Conservation (phyloP, 2,888 invertebrate species). For the Apamea epomidion region DNA sequence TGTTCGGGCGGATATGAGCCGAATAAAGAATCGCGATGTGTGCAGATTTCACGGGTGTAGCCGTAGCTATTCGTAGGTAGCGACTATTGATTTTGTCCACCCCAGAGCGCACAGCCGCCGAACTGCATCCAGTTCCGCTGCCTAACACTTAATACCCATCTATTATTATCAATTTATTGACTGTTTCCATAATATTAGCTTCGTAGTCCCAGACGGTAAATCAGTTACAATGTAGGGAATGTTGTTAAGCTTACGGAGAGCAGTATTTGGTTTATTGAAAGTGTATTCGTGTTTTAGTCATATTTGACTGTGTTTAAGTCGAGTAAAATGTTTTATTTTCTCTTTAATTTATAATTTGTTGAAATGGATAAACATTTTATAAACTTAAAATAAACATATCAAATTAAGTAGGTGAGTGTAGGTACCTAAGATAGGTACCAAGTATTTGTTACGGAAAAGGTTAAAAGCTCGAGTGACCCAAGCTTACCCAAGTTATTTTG, state of each 20-base stretch:
- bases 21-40: constrained; percentile 87
- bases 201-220: constrained; percentile 45
- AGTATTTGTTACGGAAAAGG: constrained; percentile 31
- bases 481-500: constrained; percentile 32
- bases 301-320: background rate
- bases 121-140: constrained; percentile 80
- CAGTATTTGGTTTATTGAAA: constrained; percentile 24
- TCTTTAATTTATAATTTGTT: background rate
- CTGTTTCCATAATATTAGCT: constrained; percentile 70
- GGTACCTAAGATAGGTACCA: background rate
- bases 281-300: background rate
- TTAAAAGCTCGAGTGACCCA: constrained; percentile 22
- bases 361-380: background rate
- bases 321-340: background rate
- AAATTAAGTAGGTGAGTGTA: constrained; percentile 6
- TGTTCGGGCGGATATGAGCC: constrained; percentile 78
- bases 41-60: constrained; percentile 84
- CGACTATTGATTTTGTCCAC: constrained; percentile 90
- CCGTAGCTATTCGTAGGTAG: constrained; percentile 85
- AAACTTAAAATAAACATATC: background rate
- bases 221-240: constrained; percentile 31
- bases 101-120: constrained; percentile 84
- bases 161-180: constrained; percentile 85
- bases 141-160: constrained; percentile 79
- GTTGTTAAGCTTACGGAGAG: constrained; percentile 32